Evolutionary conservation across 53 echinoderm and acorn worm species (phyloP).

Genomic region (Crossaster papposus): DNA sequence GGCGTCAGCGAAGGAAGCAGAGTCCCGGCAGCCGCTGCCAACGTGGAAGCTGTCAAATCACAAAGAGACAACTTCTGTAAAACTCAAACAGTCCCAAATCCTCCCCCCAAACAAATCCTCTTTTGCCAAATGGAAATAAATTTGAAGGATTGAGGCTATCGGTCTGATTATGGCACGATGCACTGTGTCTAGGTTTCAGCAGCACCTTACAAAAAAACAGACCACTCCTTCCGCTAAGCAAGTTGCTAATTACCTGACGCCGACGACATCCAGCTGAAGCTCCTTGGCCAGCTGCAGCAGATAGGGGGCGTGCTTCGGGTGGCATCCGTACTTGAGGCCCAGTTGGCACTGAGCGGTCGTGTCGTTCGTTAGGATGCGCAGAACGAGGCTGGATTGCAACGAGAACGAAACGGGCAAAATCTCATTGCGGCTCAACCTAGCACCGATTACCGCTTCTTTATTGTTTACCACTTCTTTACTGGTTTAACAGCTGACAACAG

Average conservation of each 20-base stretch:
- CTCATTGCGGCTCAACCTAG: too few species aligned
- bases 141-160: too few species aligned
- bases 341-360: constrained; percentile 78
- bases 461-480: not conserved
- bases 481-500: not conserved
- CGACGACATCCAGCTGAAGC: not conserved
- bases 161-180: too few species aligned
- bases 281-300: constrained; percentile 5
- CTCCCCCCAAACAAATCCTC: too few species aligned
- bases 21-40: constrained; percentile 92
- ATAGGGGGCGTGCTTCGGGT: not conserved
- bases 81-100: too few species aligned
- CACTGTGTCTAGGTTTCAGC: too few species aligned
- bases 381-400: constrained; percentile 67
- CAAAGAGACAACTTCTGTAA: not conserved
- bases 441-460: not conserved
- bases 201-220: not conserved
- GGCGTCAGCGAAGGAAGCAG: constrained; percentile 75
- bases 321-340: constrained; percentile 15
- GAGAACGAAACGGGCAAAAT: not conserved
- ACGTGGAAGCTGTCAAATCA: constrained; percentile 84
- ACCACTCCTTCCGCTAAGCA: not conserved
- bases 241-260: constrained; percentile 12
- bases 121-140: too few species aligned
- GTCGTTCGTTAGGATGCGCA: constrained; percentile 84